These are phyloP conservation scores for Catalaphyllia jardinei DNA, from an alignment of 64 coral and sea anemone genomes.

Conservation along the genomic window DNA sequence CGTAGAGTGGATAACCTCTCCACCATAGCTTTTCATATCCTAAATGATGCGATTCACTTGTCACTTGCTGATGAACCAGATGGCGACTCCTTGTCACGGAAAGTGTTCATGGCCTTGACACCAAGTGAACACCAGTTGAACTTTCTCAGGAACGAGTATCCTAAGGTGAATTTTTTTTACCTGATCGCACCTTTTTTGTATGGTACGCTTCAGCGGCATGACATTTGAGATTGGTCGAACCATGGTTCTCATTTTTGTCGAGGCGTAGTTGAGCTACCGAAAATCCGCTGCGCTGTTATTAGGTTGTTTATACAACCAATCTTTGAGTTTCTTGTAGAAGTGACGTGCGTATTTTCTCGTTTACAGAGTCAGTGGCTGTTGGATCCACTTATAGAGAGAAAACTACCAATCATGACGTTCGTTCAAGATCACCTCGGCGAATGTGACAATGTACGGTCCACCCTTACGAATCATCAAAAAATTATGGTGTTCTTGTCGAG, in stretches of 20 bases:
- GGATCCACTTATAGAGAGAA: not conserved
- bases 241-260: not conserved
- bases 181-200: too few species aligned
- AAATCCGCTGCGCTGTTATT: too few species aligned
- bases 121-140: not conserved
- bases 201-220: too few species aligned
- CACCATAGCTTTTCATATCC: slow-evolving; percentile 2
- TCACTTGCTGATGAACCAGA: not conserved
- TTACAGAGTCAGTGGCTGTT: slow-evolving; percentile 25
- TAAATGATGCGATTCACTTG: slow-evolving; percentile 13
- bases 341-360: not conserved
- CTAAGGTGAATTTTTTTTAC: not conserved
- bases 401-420: not conserved
- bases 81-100: not conserved
- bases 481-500: slow-evolving; percentile 13
- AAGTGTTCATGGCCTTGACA: slow-evolving; percentile 2
- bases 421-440: not conserved
- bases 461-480: slow-evolving; percentile 24
- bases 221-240: too few species aligned
- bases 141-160: slow-evolving; percentile 34
- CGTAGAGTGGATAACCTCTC: slow-evolving; percentile 22
- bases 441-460: not conserved
- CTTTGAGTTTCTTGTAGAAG: not conserved
- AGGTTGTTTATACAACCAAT: too few species aligned
- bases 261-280: too few species aligned